These are phyloP conservation scores for Philhelius pedissequus DNA, from an alignment of 2,888 invertebrate species.

Conservation along the genomic window DNA sequence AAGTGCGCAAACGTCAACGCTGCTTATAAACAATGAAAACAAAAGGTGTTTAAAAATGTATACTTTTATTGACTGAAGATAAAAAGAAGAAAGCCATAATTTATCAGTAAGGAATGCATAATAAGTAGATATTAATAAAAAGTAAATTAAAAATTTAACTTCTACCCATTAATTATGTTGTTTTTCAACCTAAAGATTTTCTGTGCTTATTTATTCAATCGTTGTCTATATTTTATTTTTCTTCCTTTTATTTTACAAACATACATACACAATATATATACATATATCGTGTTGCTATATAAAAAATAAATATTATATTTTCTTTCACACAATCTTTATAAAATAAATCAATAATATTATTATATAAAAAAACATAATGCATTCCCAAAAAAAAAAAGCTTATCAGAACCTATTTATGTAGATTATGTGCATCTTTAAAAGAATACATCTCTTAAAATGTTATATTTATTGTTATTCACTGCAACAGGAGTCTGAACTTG, in stretches of 20 bases:
- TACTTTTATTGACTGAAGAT: background rate
- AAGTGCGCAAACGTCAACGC: too few species aligned
- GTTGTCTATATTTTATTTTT: background rate
- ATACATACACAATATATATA: too few species aligned
- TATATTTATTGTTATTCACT: slow-evolving; percentile 30
- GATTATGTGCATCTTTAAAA: slow-evolving; percentile 57
- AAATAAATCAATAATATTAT: slow-evolving; percentile 16
- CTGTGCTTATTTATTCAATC: background rate
- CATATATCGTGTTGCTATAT: slow-evolving; percentile 6
- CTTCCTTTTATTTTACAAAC: background rate
- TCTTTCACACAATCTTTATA: slow-evolving; percentile 27
- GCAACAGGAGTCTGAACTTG: slow-evolving; percentile 3
- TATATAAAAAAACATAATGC: slow-evolving; percentile 22
- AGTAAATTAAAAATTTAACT: background rate
- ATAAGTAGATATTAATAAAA: background rate
- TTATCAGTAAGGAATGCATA: background rate
- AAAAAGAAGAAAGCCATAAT: background rate
- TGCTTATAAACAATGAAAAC: too few species aligned
- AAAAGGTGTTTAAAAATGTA: background rate
- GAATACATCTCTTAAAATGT: slow-evolving; percentile 66
- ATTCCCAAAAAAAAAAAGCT: background rate
- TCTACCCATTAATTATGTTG: background rate
- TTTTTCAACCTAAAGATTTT: slow-evolving; percentile 21
- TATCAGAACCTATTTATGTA: background rate
- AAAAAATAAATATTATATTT: slow-evolving; percentile 42